A percentile compares a stretch with the other conserved stretches of the same genome.
phyloP scores from a whole-genome alignment of 2,113 vertebrate genomes.

The Atractosteus spatula region DNA sequence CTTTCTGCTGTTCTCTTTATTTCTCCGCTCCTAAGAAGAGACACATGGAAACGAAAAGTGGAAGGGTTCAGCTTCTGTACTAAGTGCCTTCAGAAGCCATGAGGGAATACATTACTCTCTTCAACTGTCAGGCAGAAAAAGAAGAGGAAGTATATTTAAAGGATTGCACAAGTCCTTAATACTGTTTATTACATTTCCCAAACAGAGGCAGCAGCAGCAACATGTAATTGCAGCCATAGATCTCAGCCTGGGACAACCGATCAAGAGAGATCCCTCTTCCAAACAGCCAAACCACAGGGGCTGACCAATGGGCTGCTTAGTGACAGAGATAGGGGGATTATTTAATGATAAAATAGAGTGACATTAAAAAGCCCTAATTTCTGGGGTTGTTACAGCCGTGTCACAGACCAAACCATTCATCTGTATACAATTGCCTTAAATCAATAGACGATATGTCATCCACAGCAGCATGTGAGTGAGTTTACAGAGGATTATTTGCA shows the following conservation, averaged over 20 bases:
- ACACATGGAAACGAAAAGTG: slow-evolving; percentile 51
- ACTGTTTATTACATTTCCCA: slow-evolving; percentile 61
- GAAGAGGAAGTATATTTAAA: slow-evolving; percentile 60
- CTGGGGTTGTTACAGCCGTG: slow-evolving; percentile 60
- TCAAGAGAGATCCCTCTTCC: slow-evolving; percentile 60
- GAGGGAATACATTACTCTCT: slow-evolving; percentile 55
- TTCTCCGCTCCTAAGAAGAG: neutral
- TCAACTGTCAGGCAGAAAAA: slow-evolving; percentile 50
- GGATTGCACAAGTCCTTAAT: slow-evolving; percentile 57
- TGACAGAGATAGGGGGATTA: slow-evolving; percentile 57
- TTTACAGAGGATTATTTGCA: slow-evolving; percentile 54
- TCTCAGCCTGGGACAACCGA: slow-evolving; percentile 62
- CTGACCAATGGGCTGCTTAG: slow-evolving; percentile 49
- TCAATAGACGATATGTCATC: slow-evolving; percentile 71
- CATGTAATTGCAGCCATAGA: slow-evolving; percentile 62
- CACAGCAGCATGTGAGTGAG: slow-evolving; percentile 54
- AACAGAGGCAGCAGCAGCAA: slow-evolving; percentile 48
- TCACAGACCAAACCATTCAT: slow-evolving; percentile 64
- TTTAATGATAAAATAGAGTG: slow-evolving; percentile 61
- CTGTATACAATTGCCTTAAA: slow-evolving; percentile 58
- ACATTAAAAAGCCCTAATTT: slow-evolving; percentile 65
- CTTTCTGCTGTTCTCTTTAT: neutral
- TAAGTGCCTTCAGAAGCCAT: slow-evolving; percentile 35
- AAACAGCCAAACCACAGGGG: slow-evolving; percentile 15
- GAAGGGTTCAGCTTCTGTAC: slow-evolving; percentile 31